These are phyloP conservation scores for Trichonephila clavata DNA, from an alignment of 1,140 invertebrate species.

Conservation along the genomic window DNA sequence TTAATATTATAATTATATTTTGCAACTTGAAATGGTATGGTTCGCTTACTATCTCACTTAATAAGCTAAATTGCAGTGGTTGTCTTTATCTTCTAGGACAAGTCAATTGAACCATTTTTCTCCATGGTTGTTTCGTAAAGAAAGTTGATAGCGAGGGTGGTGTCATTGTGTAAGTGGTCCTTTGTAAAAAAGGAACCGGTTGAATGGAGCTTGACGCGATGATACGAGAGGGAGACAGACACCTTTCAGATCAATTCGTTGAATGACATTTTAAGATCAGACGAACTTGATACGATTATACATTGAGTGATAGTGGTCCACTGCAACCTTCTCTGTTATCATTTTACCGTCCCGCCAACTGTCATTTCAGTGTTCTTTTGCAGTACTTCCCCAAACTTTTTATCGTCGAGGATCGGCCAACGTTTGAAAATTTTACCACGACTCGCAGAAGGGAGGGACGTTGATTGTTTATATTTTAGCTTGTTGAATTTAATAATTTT, in stretches of 20 bases:
- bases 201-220: slow-evolving; percentile 13
- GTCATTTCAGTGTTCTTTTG: background rate
- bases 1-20: too few species aligned
- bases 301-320: slow-evolving; percentile 36
- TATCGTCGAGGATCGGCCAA: too few species aligned
- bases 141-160: background rate
- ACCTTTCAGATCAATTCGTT: slow-evolving; percentile 31
- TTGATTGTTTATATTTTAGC: too few species aligned
- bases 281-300: slow-evolving; percentile 51
- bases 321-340: background rate
- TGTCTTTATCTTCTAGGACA: background rate
- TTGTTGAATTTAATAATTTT: too few species aligned
- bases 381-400: background rate
- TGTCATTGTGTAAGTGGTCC: background rate
- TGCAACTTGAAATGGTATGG: too few species aligned
- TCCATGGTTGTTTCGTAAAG: background rate
- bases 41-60: background rate
- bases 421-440: too few species aligned
- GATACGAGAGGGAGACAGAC: slow-evolving; percentile 15
- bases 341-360: background rate
- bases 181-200: slow-evolving; percentile 9
- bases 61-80: background rate
- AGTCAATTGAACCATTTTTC: background rate
- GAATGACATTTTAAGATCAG: slow-evolving; percentile 38
- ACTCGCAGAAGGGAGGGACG: too few species aligned